Percentiles rank a stretch among this genome's conserved stretches.
Evolutionary conservation across 1,140 invertebrate species (phyloP).

Genomic region (Zaprionus gabonicus): DNA sequence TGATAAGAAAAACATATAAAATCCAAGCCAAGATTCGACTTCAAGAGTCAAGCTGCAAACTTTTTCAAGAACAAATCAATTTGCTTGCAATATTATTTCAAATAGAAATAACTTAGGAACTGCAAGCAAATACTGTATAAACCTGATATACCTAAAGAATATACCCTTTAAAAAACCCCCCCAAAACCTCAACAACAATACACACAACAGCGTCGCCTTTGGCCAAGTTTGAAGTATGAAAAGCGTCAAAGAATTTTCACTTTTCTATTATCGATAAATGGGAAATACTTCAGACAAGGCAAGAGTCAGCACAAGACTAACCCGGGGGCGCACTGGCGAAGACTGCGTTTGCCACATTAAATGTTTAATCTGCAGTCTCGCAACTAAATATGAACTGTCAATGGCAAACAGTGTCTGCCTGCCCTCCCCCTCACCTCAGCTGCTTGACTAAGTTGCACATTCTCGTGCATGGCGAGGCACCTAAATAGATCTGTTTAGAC

Average conservation of each 20-base stretch:
- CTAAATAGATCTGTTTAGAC: slow-evolving; percentile 39
- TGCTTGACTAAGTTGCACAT: background rate
- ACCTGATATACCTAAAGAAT: background rate
- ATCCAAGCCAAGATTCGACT: too few species aligned
- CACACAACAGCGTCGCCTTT: slow-evolving; percentile 5
- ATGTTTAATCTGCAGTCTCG: slow-evolving; percentile 67
- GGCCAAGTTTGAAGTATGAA: slow-evolving; percentile 27
- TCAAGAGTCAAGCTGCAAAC: too few species aligned
- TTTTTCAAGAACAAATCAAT: too few species aligned
- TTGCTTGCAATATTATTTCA: too few species aligned
- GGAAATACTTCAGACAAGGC: slow-evolving; percentile 15
- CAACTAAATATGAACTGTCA: slow-evolving; percentile 61
- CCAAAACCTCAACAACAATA: background rate
- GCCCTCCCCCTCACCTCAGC: background rate
- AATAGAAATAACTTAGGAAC: too few species aligned
- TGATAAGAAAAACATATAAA: too few species aligned
- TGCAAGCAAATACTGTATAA: background rate
- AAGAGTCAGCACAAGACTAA: slow-evolving; percentile 16
- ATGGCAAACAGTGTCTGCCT: slow-evolving; percentile 50
- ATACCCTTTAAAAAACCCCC: background rate
- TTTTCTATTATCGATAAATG: slow-evolving; percentile 34
- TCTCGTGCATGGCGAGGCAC: slow-evolving; percentile 17
- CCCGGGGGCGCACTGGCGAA: slow-evolving; percentile 2
- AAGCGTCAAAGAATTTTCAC: slow-evolving; percentile 44
- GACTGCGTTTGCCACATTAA: slow-evolving; percentile 41